Base-by-base conservation (phyloP, 2,113 vertebrate genomes). In the Ptilorrhoa leucosticta region DNA sequence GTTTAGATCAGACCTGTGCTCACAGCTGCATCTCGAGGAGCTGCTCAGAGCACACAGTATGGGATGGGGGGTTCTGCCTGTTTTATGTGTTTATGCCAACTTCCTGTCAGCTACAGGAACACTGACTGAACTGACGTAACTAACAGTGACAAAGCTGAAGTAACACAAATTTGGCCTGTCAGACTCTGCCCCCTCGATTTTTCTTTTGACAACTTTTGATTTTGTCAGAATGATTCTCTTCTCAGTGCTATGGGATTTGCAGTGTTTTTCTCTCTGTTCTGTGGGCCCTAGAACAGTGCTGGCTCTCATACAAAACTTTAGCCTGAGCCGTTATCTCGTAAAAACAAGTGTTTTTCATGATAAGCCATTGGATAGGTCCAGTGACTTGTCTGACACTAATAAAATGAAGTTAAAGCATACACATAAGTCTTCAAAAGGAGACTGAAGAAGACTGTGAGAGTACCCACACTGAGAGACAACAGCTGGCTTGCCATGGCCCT, bases 101-200 rank as follows among this genome's bases (percentile, higher is more conserved):
- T 92, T 94, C 79, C 77, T 90, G 85, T 83, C 80, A 78, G 35
- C 58, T 81, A 10, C 63, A 86, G 86, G 64, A 80, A 83, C 63
- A 47, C 50, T 65, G 68, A 54, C 58, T 92, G 60, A 58, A 80
- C 23, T 66, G 79, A 61, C 3, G 1, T 88, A 90, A 93, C 63
- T 69, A 84, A 65, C 31, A 76, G 30, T 86, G 95, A 76, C 75
- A 87, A 90, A 96, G 86, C 27, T 92, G 57, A 80, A 63, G 92
- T 80, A 92, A 92, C 71, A 63, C 66, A 90, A 83, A 80, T 94
- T 83, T 81, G 47, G 11, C 72, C 63, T 90, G 76, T 92, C 86
- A 81, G 83, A 61, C 11, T 93, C 66, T 88, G 23, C 50, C 30
- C 33, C 23, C 42, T 88, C 0, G 0, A 21, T 84, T 80, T 64